Percentiles rank a stretch among this genome's conserved stretches.
Evolutionary conservation across 2,888 invertebrate species (phyloP).

Genomic region (Zaprionus obscuricornis): DNA sequence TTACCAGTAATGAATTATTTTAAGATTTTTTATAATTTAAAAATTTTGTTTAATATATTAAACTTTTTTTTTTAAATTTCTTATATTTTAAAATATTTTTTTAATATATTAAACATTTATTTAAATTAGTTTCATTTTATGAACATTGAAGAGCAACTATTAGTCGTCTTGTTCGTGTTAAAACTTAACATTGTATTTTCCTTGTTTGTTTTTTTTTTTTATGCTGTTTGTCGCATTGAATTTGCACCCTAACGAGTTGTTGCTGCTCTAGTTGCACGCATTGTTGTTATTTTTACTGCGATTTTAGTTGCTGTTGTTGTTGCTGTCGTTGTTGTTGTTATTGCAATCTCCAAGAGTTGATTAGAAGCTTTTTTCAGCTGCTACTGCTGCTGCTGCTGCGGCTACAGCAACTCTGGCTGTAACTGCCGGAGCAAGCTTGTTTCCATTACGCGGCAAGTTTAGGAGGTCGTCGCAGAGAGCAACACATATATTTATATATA

Average conservation of each 20-base stretch:
- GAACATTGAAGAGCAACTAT: too few relatives aligned
- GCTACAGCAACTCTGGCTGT: background rate
- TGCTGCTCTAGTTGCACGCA: constrained; percentile 16
- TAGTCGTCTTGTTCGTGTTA: too few relatives aligned
- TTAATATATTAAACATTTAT: too few relatives aligned
- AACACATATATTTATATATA: constrained; percentile 38
- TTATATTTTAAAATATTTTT: too few relatives aligned
- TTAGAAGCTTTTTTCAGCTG: constrained; percentile 68
- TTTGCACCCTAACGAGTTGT: constrained; percentile 50
- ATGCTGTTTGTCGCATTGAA: constrained; percentile 47
- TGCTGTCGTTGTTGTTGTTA: constrained; percentile 10
- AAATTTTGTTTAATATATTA: too few relatives aligned
- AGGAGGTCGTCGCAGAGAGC: constrained; percentile 43
- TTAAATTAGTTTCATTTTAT: too few relatives aligned
- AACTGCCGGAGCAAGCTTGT: constrained; percentile 35
- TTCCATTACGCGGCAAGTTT: constrained; percentile 52
- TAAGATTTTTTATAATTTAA: too few relatives aligned
- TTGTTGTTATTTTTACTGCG: constrained; percentile 2
- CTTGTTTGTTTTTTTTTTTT: constrained; percentile 2
- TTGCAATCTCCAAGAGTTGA: constrained; percentile 65
- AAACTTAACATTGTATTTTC: too few relatives aligned
- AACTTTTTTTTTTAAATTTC: too few relatives aligned
- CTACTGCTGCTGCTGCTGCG: constrained; percentile 16
- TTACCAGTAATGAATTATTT: too few relatives aligned
- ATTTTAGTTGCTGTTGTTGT: constrained; percentile 32